Evolutionary conservation across 2,888 invertebrate species (phyloP).

Genomic region (Pyrochroa serraticornis): DNA sequence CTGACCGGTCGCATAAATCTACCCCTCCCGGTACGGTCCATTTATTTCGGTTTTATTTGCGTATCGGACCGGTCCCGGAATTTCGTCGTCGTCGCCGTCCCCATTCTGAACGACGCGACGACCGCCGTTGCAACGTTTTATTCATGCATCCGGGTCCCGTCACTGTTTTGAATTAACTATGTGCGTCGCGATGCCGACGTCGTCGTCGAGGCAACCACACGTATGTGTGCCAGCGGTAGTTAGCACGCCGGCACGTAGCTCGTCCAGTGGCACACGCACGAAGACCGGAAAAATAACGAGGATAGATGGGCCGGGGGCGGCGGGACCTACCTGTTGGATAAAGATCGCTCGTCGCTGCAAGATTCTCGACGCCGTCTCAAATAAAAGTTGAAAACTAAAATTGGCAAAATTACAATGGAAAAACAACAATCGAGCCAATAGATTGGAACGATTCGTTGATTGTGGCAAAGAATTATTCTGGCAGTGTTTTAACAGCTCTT

Average conservation of each 20-base stretch:
- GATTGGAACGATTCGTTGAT: too few species aligned
- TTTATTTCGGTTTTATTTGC: conserved; percentile 49
- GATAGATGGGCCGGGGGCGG: conserved; percentile 10
- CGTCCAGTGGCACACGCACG: conserved; percentile 1
- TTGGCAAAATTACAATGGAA: too few species aligned
- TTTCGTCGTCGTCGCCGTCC: background rate
- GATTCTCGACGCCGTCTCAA: too few species aligned
- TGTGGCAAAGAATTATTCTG: too few species aligned
- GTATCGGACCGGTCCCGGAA: conserved; percentile 32
- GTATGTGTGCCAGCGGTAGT: conserved; percentile 1
- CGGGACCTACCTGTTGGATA: conserved; percentile 17
- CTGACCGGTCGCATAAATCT: conserved; percentile 44
- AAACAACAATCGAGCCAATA: too few species aligned
- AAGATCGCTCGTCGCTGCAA: background rate
- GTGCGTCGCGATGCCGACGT: conserved; percentile 1
- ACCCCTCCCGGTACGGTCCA: conserved; percentile 43
- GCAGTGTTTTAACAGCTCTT: too few species aligned
- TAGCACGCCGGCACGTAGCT: conserved; percentile 6
- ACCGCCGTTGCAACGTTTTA: conserved; percentile 7
- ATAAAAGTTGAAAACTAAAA: too few species aligned
- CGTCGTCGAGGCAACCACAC: conserved; percentile 10
- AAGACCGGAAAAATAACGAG: conserved; percentile 22
- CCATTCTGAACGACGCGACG: too few species aligned
- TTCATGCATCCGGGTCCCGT: background rate
- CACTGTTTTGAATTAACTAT: conserved; percentile 10